Base-by-base conservation (phyloP, 2,888 invertebrate species). In the Anarsia innoxiella region DNA sequence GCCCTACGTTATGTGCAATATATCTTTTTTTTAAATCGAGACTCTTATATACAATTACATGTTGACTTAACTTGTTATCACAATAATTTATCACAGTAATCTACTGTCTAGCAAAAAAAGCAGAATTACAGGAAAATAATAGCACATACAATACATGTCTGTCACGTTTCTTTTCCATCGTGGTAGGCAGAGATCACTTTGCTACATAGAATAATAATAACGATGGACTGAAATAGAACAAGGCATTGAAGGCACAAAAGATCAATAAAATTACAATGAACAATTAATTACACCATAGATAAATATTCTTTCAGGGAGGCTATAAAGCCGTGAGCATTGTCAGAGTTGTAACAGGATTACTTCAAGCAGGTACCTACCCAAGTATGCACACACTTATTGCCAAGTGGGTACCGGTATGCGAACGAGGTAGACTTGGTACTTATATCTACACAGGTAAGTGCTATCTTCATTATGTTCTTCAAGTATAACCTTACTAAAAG, bases 281-380 rank as follows among this genome's bases (percentile, higher is more conserved):
- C 3, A 12, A 3, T 28, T 11, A 28, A 3, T 32, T 25, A 25
- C n/a, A 25, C 25, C 2, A 9, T 25, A 25, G 3, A 19, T 19
- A 6, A n/a, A n/a, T 28, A 12, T 28, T 19, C 8, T 48, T 83
- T 1, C 50, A 89, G 67, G 85, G 87, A 35, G 80, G 84, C 29
- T 89, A 88, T 88, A 78, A 71, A 32, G 69, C 89, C 0, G 78
- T 92, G 0, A 89, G 91, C 52, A 77, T 72, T 0, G 86, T 90
- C 36, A 87, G 95, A 35, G 84, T 92, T 0, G 44, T 90, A 0
- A 91, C 93, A 68, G 96, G 96, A 0, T 64, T 93, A 6, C 76
- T 88, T 0, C 92, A 93, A 73, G 89, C 91, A 4, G 89, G 90
- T 12, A 75, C 91, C 1, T 89, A 88, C 53, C 93, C 93, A 0